Evolutionary conservation across 2,888 invertebrate species (phyloP).

Genomic region (Tetanocera ferruginea): DNA sequence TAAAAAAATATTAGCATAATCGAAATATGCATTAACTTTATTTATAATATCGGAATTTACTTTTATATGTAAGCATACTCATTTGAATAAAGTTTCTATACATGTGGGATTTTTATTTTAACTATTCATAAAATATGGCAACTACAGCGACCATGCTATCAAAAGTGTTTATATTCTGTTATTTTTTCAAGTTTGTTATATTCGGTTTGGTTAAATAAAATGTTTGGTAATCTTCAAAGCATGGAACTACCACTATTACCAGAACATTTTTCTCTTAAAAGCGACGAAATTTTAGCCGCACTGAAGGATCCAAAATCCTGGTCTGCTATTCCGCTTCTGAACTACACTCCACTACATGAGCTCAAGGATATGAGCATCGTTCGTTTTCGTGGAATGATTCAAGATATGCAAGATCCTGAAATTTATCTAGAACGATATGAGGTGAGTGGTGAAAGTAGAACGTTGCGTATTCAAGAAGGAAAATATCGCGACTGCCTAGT

Average conservation of each 20-base stretch:
- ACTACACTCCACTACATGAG: slow-evolving; percentile 77
- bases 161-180: too few species aligned
- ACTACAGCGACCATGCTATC: too few species aligned
- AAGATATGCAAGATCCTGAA: slow-evolving; percentile 93
- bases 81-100: too few species aligned
- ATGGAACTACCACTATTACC: slow-evolving; percentile 17
- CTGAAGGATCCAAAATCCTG: slow-evolving; percentile 61
- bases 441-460: slow-evolving; percentile 75
- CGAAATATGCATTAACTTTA: too few species aligned
- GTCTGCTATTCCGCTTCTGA: slow-evolving; percentile 78
- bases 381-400: slow-evolving; percentile 89
- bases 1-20: too few species aligned
- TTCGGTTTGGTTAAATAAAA: neutral
- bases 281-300: slow-evolving; percentile 8
- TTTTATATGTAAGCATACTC: too few species aligned
- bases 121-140: too few species aligned
- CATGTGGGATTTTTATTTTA: too few species aligned
- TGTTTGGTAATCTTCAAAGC: neutral
- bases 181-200: too few species aligned
- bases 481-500: slow-evolving; percentile 81
- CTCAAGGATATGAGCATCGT: slow-evolving; percentile 80
- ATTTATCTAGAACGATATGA: slow-evolving; percentile 84
- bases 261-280: slow-evolving; percentile 21
- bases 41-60: too few species aligned
- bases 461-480: slow-evolving; percentile 74